A percentile compares a stretch with the other conserved stretches of the same genome.
Conservation (phyloP, 2,113 vertebrate genomes). For the Quiscalus mexicanus region DNA sequence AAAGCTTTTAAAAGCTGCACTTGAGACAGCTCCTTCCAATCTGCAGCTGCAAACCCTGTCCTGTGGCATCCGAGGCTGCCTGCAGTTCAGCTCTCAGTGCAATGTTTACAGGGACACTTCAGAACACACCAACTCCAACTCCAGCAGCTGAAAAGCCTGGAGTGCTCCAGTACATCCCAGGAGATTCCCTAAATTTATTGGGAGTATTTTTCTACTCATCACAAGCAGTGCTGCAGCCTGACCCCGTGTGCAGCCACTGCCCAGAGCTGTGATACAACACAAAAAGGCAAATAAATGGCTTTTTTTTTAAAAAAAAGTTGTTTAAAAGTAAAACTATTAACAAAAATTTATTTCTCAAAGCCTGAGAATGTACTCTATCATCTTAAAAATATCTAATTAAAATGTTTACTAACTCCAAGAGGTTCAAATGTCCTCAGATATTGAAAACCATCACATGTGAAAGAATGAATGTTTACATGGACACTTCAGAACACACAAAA, state of each 20-base stretch:
- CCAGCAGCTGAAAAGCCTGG: neutral
- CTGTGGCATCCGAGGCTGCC: neutral
- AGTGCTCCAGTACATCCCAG: neutral
- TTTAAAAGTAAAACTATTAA: neutral
- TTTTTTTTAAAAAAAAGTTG: neutral
- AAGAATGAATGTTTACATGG: neutral
- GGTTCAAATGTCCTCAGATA: too few species aligned
- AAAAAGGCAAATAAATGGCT: neutral
- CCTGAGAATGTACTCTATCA: neutral
- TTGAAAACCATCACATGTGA: too few species aligned
- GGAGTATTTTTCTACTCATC: neutral
- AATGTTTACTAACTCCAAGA: neutral
- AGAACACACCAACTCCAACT: neutral
- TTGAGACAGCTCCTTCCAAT: neutral
- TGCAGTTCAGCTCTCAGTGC: neutral
- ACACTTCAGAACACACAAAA: neutral
- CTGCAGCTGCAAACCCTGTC: neutral
- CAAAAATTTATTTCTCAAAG: neutral
- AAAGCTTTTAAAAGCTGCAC: constrained; percentile 54
- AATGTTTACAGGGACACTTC: neutral
- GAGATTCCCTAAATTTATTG: neutral
- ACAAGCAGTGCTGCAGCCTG: neutral
- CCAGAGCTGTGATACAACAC: neutral
- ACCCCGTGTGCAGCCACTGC: neutral
- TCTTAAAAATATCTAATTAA: neutral